Base-by-base conservation (phyloP, 2,797 vertebrate species). In the Lagodon rhomboides region DNA sequence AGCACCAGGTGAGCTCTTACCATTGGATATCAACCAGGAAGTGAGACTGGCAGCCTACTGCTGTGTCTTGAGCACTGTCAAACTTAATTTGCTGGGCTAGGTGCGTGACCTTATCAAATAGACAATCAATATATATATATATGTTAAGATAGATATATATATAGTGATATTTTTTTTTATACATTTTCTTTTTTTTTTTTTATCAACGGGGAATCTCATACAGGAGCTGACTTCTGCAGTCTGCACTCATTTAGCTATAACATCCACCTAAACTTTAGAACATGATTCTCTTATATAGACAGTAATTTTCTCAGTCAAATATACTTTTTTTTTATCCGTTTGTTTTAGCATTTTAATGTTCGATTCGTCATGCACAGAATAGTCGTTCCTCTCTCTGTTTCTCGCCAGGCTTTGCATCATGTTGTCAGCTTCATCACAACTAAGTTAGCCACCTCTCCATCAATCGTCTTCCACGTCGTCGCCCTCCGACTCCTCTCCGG, bases 381-480 rank as follows among this genome's bases (percentile, higher is more conserved):
- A 87, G 81, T 91, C 87, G 70, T 74, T 90, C 86, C 73, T 79
- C 67, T 83, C 62, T 90, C 59, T 71, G 68, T 89, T 79, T 75
- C 27, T 86, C 87, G 85, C 83, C 91, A 81, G 86, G 83, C 89
- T 93, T 93, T 85, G 90, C 90, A 83, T 91, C 89, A 78, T 76
- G 89, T 90, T 86, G 89, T 89, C 90, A 85, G 77, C 88, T 86
- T 80, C 74, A 88, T 75, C 77, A 81, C 70, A 68, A 71, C 73
- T 46, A 38, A n/a, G 10, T 49, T 3, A 79, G 79, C 81, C 84
- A 68, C 70, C 69, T 64, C 68, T 79, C 55, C 77, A 80, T 98
- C 97, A 98, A 82, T 99, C 97, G 94, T 99, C 97, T 69, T 99
- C 97, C 90, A 96, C 96, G 72, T 99, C 97, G 82, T 98, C 98